Conservation (phyloP, 2,888 invertebrate species). For the Pseudanteris insignis region DNA sequence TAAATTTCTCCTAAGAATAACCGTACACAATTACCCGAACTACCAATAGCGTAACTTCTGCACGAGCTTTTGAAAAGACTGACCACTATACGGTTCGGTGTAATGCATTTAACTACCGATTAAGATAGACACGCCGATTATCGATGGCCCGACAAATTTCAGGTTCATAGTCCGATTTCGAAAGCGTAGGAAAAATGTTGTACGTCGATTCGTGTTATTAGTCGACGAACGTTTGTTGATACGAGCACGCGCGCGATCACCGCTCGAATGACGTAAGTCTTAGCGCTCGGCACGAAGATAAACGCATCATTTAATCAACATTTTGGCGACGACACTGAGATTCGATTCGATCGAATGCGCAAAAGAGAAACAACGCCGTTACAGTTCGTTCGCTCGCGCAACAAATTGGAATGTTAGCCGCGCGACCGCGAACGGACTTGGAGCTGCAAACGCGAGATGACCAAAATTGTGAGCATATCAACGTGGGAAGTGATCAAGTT, state of each 20-base stretch:
- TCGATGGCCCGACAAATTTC: slow-evolving; percentile 20
- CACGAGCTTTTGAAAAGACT: not conserved
- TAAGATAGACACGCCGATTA: not conserved
- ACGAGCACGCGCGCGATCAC: not conserved
- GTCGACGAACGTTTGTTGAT: slow-evolving; percentile 12
- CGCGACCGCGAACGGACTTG: slow-evolving; percentile 2
- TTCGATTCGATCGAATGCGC: slow-evolving; percentile 1
- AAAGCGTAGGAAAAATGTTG: slow-evolving; percentile 9
- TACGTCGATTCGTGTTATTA: slow-evolving; percentile 12
- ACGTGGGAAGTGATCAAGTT: slow-evolving; percentile 67
- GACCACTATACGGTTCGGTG: too few species aligned
- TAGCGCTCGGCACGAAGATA: slow-evolving; percentile 3
- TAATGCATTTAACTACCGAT: too few species aligned
- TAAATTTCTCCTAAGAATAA: too few species aligned
- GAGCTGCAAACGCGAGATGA: slow-evolving; percentile 12
- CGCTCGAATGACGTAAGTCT: slow-evolving; percentile 17
- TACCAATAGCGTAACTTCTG: too few species aligned
- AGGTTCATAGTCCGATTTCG: slow-evolving; percentile 25
- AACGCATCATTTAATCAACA: slow-evolving; percentile 14
- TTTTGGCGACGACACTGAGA: slow-evolving; percentile 4
- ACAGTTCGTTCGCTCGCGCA: not conserved
- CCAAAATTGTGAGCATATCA: slow-evolving; percentile 67
- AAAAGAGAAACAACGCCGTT: slow-evolving; percentile 1
- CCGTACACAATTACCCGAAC: too few species aligned
- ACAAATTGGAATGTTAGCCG: not conserved